Conservation (phyloP, 2,888 invertebrate species). For the Noctua fimbriata region DNA sequence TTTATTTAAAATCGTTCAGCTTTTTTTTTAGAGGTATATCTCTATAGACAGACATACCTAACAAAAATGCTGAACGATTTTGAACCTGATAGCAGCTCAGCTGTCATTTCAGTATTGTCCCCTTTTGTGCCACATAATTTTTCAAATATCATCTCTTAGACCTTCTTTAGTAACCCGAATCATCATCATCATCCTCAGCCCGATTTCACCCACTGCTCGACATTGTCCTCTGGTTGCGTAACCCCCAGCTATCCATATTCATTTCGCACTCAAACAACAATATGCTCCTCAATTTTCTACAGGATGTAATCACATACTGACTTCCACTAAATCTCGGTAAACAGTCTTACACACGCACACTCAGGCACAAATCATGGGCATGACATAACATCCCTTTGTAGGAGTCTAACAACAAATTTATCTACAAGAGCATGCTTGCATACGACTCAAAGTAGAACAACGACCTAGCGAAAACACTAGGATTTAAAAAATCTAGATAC, state of each 20-base stretch:
- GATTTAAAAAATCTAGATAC: neutral
- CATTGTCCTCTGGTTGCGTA: no score
- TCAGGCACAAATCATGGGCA: neutral
- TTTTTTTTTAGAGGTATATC: neutral
- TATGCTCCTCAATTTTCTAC: neutral
- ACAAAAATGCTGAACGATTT: neutral
- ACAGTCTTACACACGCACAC: neutral
- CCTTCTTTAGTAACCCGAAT: neutral
- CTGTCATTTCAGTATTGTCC: neutral
- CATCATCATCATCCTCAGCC: no score
- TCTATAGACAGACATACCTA: no score
- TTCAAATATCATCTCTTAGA: neutral
- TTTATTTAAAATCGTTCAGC: neutral
- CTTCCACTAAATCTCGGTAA: neutral
- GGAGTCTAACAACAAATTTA: neutral
- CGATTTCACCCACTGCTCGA: no score
- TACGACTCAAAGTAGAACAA: conserved; percentile 8
- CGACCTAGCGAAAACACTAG: conserved; percentile 10
- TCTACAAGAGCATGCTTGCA: neutral
- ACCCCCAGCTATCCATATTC: neutral
- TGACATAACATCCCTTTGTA: neutral
- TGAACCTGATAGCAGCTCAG: neutral
- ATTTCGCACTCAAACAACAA: neutral
- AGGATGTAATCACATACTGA: neutral
- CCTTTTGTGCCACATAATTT: neutral